Evolutionary conservation across 1,140 invertebrate species (phyloP).

Genomic region (Ylistrum balloti): DNA sequence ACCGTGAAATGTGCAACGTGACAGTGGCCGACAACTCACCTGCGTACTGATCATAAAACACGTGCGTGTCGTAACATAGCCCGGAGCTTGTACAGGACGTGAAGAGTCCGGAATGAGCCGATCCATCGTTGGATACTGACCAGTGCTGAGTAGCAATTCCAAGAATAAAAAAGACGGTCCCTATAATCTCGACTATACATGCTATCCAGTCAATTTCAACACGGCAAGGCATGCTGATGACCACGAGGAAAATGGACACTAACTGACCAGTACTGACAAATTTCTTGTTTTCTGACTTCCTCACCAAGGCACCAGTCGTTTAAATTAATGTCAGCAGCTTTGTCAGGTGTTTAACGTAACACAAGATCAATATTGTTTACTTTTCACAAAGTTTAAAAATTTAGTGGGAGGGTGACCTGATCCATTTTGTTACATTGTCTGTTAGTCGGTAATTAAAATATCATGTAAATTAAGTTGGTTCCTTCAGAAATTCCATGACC

Average conservation of each 20-base stretch:
- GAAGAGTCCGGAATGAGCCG: constrained; percentile 52
- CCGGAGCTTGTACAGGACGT: constrained; percentile 45
- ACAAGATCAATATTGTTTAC: too few relatives aligned
- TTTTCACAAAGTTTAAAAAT: too few relatives aligned
- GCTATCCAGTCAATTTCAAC: constrained; percentile 58
- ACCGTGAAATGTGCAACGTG: too few relatives aligned
- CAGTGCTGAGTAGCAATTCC: constrained; percentile 56
- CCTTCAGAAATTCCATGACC: background rate
- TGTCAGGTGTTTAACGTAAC: too few relatives aligned
- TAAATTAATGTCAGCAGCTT: too few relatives aligned
- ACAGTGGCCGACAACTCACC: constrained; percentile 44
- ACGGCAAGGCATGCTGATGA: constrained; percentile 47
- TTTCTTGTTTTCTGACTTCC: too few relatives aligned
- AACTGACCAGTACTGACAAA: background rate
- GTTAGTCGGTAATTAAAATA: too few relatives aligned
- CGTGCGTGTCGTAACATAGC: constrained; percentile 57
- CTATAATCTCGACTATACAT: constrained; percentile 45
- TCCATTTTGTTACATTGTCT: too few relatives aligned
- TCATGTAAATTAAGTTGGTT: background rate
- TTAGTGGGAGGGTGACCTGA: too few relatives aligned
- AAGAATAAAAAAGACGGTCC: constrained; percentile 48
- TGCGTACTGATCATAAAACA: constrained; percentile 49
- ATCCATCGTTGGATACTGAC: constrained; percentile 36
- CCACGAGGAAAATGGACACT: background rate
- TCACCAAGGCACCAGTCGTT: too few relatives aligned